Evolutionary conservation across 2,888 invertebrate genomes (phyloP), one percentile per base, ranked within the genome.

Genomic region (Eristalis pertinax): DNA sequence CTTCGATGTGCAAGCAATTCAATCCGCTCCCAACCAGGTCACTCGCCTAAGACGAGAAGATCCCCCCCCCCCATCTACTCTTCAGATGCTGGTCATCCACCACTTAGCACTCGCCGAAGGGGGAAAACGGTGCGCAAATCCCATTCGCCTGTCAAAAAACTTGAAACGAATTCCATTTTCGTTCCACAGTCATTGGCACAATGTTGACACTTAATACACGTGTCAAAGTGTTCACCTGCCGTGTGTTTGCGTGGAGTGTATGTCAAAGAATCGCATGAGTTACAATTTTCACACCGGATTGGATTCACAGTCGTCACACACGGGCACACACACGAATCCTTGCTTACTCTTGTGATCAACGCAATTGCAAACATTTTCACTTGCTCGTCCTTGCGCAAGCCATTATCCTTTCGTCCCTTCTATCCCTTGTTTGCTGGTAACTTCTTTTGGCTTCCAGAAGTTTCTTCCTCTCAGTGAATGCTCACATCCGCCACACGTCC

Each of bases 161-260:
- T 83, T 77, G 50, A 78, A 70, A 74, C 64, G 69, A 84, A 84
- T 65, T 74, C 65, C 73, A 83, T 69, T 78, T 77, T 78, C 63
- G 41, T 41, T 76, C 69, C 73, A 68, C 65, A 73, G 79, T 67
- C 64, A 84, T 84, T 79, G 84, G 70, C 65, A 75, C 74, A 84
- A 65, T 84, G 69, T 84, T 84, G 75, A 84, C 74, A 75, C 70
- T 79, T 84, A 79, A 84, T 75, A 79, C 75, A 84, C 84, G 79
- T 84, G 79, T 84, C 79, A 62, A 84, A 72, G 26, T 72, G 62
- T 76, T 72, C 84, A 80, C 76, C 80, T 75, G 65, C 73, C 3
- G 32, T 35, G 38, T 13, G 11, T 10, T 35, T 38, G 38, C 38
- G 38, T 38, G 38, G 13, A 13, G 38, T 32, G 32, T 32, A 10